A percentile compares a stretch with the other conserved stretches of the same genome.
Conservation (phyloP, 2,113 vertebrate genomes). For the Saimiri boliviensis region DNA sequence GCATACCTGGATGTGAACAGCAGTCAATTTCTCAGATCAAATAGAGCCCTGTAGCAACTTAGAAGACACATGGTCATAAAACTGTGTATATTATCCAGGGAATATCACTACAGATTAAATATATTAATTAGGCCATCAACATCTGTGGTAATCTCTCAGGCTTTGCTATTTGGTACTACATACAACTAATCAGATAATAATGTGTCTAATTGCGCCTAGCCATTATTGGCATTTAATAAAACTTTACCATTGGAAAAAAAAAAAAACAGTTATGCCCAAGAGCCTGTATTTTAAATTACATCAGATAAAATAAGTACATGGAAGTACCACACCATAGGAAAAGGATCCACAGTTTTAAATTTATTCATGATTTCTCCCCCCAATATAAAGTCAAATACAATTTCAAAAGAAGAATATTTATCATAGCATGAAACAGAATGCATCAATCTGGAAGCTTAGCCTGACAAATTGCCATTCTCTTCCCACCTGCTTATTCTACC, state of each 20-base stretch:
- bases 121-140: neutral
- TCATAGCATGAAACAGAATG: constrained; percentile 37
- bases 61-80: neutral
- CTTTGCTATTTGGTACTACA: constrained; percentile 31
- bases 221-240: constrained; percentile 44
- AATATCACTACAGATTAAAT: neutral
- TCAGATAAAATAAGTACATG: constrained; percentile 39
- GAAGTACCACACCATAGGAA: neutral
- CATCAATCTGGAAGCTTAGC: neutral
- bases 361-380: neutral
- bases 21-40: neutral
- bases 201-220: neutral
- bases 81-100: neutral
- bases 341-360: constrained; percentile 30
- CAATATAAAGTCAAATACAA: constrained; percentile 52
- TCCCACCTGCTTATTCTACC: neutral
- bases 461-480: neutral
- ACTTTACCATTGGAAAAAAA: no score
- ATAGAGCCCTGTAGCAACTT: neutral
- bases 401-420: constrained; percentile 62
- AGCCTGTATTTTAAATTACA: constrained; percentile 43
- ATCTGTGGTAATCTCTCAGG: neutral
- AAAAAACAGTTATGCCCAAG: neutral
- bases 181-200: neutral
- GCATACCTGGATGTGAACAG: constrained; percentile 5